Conservation (phyloP, 2,888 invertebrate species). For the Trachelus troglodyta region DNA sequence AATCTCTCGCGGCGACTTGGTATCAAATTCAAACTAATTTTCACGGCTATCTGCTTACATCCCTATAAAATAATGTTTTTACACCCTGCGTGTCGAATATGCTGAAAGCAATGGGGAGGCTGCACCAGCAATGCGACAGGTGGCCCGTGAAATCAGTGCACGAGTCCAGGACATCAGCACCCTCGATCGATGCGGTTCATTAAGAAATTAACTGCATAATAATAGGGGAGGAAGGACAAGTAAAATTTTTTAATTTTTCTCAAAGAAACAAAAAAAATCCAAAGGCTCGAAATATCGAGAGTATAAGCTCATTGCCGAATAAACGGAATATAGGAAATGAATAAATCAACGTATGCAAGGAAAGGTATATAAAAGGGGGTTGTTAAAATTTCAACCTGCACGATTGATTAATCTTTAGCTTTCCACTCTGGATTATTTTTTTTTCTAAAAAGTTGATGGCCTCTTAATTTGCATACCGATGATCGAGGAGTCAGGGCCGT, state of each 20-base stretch:
- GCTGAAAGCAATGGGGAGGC: conserved; percentile 51
- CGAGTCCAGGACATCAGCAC: conserved; percentile 51
- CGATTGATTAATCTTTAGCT: neutral
- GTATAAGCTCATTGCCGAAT: neutral
- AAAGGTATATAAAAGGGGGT: neutral
- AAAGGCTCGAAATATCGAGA: neutral
- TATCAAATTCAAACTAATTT: conserved; percentile 35
- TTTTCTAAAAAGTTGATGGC: conserved; percentile 4
- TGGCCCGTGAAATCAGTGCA: conserved; percentile 65
- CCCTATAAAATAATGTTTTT: conserved; percentile 49
- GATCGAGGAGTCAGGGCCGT: conserved; percentile 39
- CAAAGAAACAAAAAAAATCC: neutral
- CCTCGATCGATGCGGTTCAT: conserved; percentile 50
- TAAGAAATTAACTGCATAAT: conserved; percentile 56
- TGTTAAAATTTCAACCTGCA: neutral
- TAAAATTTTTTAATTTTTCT: neutral
- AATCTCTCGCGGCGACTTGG: neutral
- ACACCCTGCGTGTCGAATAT: conserved; percentile 59
- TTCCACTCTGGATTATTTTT: neutral
- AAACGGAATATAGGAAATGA: neutral
- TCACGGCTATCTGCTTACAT: conserved; percentile 19
- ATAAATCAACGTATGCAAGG: neutral
- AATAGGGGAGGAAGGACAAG: conserved; percentile 33
- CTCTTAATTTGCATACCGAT: conserved; percentile 45
- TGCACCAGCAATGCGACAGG: conserved; percentile 57